phyloP scores from a whole-genome alignment of 2,113 vertebrate species.

The Hylia prasina region DNA sequence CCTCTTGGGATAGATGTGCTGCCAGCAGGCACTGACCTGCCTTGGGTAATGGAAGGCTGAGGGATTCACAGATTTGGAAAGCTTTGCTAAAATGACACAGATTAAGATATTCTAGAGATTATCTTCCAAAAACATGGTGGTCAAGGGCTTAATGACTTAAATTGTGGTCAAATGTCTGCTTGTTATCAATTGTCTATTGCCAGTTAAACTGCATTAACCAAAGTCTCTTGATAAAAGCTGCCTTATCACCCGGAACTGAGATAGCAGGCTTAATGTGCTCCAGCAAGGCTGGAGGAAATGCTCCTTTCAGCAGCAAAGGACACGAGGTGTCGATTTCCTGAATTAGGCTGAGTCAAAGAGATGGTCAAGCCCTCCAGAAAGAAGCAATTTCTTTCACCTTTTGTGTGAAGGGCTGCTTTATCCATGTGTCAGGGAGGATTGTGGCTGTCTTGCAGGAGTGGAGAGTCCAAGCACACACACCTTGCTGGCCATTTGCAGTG shows the following conservation, averaged over 20 bases:
- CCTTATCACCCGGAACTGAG: constrained; percentile 29
- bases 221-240: constrained; percentile 13
- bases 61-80: neutral
- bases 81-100: neutral
- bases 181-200: neutral
- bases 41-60: neutral
- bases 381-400: neutral
- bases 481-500: neutral
- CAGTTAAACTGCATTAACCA: constrained; percentile 17
- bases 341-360: neutral
- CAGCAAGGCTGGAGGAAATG: neutral
- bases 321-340: neutral
- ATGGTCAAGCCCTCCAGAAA: neutral
- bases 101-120: neutral
- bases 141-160: constrained; percentile 8
- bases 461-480: neutral
- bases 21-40: neutral
- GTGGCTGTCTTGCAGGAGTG: neutral
- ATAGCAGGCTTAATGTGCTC: neutral
- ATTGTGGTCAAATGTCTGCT: neutral
- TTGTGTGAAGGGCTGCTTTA: neutral
- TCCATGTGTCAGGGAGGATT: neutral
- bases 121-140: neutral
- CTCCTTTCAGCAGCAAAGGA: neutral
- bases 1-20: neutral